Evolutionary conservation across 2,888 invertebrate species (phyloP), one percentile per base, ranked within the genome.

Genomic region (Andrena fulva): DNA sequence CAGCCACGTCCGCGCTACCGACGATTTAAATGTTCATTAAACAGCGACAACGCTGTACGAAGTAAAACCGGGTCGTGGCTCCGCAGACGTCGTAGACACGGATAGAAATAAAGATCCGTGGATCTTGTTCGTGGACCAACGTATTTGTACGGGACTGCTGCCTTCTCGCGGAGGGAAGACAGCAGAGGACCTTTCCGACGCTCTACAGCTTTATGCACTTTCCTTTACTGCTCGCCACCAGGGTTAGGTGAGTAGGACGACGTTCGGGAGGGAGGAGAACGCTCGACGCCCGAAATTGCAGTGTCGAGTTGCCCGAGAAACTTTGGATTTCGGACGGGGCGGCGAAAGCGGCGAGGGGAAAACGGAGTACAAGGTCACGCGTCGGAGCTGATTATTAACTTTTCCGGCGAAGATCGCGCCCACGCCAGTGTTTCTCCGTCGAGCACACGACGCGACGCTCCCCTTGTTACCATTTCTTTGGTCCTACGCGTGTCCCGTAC

Each of bases 351-450:
- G 78, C 76, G 80, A 77, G 78, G 84, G 76, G 87, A 76, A 89
- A 88, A 87, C 86, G 81, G 87, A 91, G 92, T 92, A 92, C 93
- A 93, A 93, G 93, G 93, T 93, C 93, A 93, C 92, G 93, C 92
- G 92, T 91, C 90, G 89, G 90, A 89, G 92, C 91, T 92, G 92
- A 93, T 93, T 93, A 93, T 92, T 91, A 93, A 93, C 93, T 93
- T 93, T 92, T 91, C 85, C 88, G 74, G 66, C 78, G 75, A 90
- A 89, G 87, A 89, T 89, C 75, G 84, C 80, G 77, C 74, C 87
- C 77, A 77, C 20, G 52, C 48, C 84, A 73, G 80, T 72, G 76
- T 62, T 72, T 84, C 84, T 79, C 54, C 78, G n/a, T 78, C 35
- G 62, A n/a, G 52, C 29, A 29, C 12, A n/a, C 48, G 33, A 50